Evolutionary conservation across 1,140 invertebrate genomes (phyloP).

Genomic region (Penaeus vannamei): DNA sequence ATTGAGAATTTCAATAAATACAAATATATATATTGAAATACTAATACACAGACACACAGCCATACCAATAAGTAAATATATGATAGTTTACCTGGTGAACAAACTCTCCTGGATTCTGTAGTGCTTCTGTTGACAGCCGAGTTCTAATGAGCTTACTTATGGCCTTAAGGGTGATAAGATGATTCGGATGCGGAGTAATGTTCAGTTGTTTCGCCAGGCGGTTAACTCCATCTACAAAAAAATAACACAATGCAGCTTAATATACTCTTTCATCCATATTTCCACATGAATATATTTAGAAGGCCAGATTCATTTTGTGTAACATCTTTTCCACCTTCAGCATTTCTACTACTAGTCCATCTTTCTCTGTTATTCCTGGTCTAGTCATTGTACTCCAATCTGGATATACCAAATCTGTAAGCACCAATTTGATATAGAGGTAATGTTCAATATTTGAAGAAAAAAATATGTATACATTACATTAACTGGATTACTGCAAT

Average conservation of each 20-base stretch:
- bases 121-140: conserved; percentile 78
- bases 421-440: too few species aligned
- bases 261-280: neutral
- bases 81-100: conserved; percentile 72
- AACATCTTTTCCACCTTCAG: too few species aligned
- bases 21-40: too few species aligned
- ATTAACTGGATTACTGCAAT: too few species aligned
- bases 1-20: too few species aligned
- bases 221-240: conserved; percentile 83
- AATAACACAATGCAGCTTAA: conserved; percentile 63
- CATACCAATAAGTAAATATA: neutral
- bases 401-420: too few species aligned
- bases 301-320: neutral
- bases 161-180: conserved; percentile 83
- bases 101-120: conserved; percentile 78
- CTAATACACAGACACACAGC: neutral
- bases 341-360: too few species aligned
- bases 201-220: conserved; percentile 84
- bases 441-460: too few species aligned
- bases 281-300: conserved; percentile 18
- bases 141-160: conserved; percentile 80
- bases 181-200: conserved; percentile 85
- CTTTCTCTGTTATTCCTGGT: too few species aligned
- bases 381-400: too few species aligned
- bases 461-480: too few species aligned